Evolutionary conservation across 2,888 invertebrate species (phyloP).

Genomic region (Alitta virens): DNA sequence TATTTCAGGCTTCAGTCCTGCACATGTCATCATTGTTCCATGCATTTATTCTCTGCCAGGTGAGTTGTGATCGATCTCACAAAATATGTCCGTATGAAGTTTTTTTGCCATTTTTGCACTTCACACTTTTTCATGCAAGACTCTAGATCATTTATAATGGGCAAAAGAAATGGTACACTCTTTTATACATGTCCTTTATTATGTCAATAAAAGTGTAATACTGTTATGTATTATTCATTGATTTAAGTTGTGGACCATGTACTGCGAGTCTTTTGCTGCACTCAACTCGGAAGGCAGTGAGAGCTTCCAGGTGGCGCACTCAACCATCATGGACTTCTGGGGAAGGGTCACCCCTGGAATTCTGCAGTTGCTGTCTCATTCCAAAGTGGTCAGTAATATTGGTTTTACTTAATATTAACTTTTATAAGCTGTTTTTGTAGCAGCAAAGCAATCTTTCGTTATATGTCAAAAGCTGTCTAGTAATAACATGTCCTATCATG

Average conservation of each 20-base stretch:
- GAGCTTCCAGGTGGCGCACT: slow-evolving; percentile 49
- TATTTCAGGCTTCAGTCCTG: slow-evolving; percentile 72
- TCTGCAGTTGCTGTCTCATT: slow-evolving; percentile 84
- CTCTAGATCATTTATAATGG: no score
- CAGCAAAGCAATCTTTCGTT: no score
- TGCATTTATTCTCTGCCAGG: slow-evolving; percentile 95
- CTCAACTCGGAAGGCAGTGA: slow-evolving; percentile 61
- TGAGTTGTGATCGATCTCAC: slow-evolving; percentile 47
- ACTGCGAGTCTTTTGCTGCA: slow-evolving; percentile 84
- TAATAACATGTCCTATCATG: no score
- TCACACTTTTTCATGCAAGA: no score
- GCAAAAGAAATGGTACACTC: no score
- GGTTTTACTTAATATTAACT: no score
- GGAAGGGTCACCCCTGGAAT: slow-evolving; percentile 95
- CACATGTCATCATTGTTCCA: slow-evolving; percentile 97
- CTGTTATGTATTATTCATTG: not conserved
- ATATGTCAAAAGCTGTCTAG: no score
- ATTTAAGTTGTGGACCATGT: slow-evolving; percentile 88
- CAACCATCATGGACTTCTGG: slow-evolving; percentile 94
- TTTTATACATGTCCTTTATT: no score
- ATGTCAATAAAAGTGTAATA: no score
- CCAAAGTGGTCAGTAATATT: slow-evolving; percentile 78
- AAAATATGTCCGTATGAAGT: no score
- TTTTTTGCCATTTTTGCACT: no score
- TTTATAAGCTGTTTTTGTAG: no score